Evolutionary conservation across 2,888 invertebrate species (phyloP), one percentile per base, ranked within the genome.

Genomic region (Acleris holmiana): DNA sequence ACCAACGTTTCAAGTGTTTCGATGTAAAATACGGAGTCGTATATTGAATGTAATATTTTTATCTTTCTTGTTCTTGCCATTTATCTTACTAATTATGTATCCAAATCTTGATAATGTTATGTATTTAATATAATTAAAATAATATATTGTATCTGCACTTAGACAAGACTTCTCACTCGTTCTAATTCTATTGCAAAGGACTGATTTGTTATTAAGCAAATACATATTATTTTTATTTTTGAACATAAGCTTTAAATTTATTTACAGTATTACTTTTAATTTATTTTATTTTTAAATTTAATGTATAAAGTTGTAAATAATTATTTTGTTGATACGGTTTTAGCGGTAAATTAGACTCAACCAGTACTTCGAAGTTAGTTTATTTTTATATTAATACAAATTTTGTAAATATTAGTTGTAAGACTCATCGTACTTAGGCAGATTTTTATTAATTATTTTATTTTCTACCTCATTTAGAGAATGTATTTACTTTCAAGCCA

Each of bases 221-320:
- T 67, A 54, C 55, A 63, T 65, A 65, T 64, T 70, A 71, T 65
- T 71, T 66, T 60, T 70, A 68, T 68, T 70, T 86, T 78, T 84
- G 77, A 82, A 75, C 67, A 74, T 85, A 84, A 88, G 88, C 88
- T 86, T 90, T 91, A 91, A 91, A 83, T 77, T 84, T 88, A 84
- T 91, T 90, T 88, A 90, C 91, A 91, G 92, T 92, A 92, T 92
- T 91, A 90, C 82, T 54, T 60, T 59, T 91, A 90, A 91, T 83
- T 89, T 90, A 88, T 88, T 89, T 86, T 85, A 83, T 76, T 83
- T 83, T 78, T 76, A 72, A 67, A 69, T 77, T 70, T 74, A 73
- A 68, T 91, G 89, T 89, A 90, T 73, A 90, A 86, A 88, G 70
- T 69, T 91, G 91, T 92, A 91, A 80, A 92, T 91, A 90, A 51